Evolutionary conservation across 1,140 invertebrate species (phyloP), one percentile per base, ranked within the genome.

Genomic region (Drosophila persimilis): DNA sequence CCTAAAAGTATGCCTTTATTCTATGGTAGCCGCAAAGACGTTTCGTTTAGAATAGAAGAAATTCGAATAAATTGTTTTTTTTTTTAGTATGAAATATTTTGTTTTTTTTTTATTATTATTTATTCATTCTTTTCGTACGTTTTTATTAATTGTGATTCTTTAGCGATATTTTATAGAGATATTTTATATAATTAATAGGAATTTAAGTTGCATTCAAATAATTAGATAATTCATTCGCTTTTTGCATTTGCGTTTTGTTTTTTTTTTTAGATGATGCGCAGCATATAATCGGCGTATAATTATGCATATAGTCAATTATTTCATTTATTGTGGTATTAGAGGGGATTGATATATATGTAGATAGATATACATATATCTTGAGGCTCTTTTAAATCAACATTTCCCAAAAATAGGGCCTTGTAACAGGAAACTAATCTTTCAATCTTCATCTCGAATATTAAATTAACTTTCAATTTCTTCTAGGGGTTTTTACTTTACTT

Each of bases 131-230:
- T 58, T 70, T 84, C 62, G 65, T 77, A 62, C 47, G 77, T 72
- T 72, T 39, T 75, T 80, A 74, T 81, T 81, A 86, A 86, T 77
- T 74, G 73, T 85, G 77, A 64, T 75, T 88, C 73, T 72, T 86
- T 77, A 83, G 80, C 79, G 76, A 86, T 86, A 77, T 85, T 88
- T 79, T 57, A 79, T 79, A 83, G 73, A 80, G 77, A 86, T 88
- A 85, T 83, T 83, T 77, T 77, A 83, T 88, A 88, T 88, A 88
- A 88, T 88, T 88, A 88, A 88, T 88, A 88, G 83, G 83, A 88
- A 88, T 88, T 88, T 76, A 88, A 88, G 83, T 88, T 88, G 78
- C 83, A 66, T 88, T 88, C 72, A 88, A 88, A 88, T 88, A 88
- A 86, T 88, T 65, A 60, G 47, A 71, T 71, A 71, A 71, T 71